These are phyloP conservation scores for Drosophila longiperda DNA, from an alignment of 2,888 invertebrate genomes.

Conservation along the genomic window DNA sequence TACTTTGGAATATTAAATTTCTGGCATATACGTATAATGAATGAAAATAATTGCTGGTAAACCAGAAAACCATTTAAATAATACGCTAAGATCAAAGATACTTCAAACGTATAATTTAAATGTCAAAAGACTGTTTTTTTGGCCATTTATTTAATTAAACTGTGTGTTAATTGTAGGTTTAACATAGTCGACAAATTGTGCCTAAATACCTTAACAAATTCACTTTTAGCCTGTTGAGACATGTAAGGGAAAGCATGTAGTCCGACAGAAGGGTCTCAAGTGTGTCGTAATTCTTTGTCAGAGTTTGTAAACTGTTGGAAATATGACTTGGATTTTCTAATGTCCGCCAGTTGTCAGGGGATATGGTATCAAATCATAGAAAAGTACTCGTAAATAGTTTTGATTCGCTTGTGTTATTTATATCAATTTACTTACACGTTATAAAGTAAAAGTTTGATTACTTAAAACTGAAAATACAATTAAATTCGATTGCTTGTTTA, in stretches of 20 bases:
- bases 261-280: not conserved
- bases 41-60: not conserved
- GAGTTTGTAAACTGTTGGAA: slow-evolving; percentile 19
- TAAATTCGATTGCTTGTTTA: not conserved
- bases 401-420: not conserved
- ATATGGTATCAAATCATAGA: not conserved
- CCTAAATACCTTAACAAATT: slow-evolving; percentile 19
- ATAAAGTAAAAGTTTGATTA: not conserved
- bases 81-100: slow-evolving; percentile 18
- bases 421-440: not conserved
- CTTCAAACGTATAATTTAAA: slow-evolving; percentile 17
- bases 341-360: not conserved
- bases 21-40: slow-evolving; percentile 13
- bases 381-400: not conserved
- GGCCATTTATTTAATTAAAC: slow-evolving; percentile 18
- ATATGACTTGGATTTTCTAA: not conserved
- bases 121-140: slow-evolving; percentile 20
- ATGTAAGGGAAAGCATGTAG: not conserved
- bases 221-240: not conserved
- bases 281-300: slow-evolving; percentile 19
- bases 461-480: not conserved
- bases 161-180: not conserved
- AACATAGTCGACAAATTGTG: not conserved
- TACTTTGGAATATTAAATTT: slow-evolving; percentile 21
- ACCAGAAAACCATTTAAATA: slow-evolving; percentile 14